These are phyloP conservation scores for Empidonax alnorum DNA, from an alignment of 2,113 vertebrate genomes.

Conservation along the genomic window DNA sequence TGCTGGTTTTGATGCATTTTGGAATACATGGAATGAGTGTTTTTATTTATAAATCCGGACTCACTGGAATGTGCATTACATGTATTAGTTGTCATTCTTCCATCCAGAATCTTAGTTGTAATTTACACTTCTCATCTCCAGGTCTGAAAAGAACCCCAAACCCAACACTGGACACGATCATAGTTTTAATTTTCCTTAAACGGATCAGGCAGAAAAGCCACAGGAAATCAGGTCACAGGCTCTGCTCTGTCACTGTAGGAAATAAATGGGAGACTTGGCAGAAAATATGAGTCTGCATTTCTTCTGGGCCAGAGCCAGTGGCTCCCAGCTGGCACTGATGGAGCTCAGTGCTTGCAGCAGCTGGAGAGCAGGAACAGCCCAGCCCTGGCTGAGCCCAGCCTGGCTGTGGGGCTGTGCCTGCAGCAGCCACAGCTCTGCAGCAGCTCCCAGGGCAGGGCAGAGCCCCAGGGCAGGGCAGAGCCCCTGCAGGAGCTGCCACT, in stretches of 20 bases:
- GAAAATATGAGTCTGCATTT: background rate
- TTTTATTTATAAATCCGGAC: background rate
- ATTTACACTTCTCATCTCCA: background rate
- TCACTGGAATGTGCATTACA: background rate
- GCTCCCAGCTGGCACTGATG: background rate
- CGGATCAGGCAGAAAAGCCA: background rate
- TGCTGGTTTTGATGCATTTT: background rate
- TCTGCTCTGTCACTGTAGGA: background rate
- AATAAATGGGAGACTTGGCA: constrained; percentile 9
- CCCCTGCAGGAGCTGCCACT: background rate
- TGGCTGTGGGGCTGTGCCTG: background rate
- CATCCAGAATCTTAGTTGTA: background rate
- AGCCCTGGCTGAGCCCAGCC: too few species aligned
- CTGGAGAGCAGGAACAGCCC: background rate
- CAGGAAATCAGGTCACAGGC: background rate
- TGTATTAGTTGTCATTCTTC: background rate
- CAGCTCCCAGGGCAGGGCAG: background rate
- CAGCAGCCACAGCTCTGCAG: background rate
- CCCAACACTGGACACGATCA: background rate
- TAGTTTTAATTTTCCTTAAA: background rate
- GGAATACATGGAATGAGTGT: background rate
- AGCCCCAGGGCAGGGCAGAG: background rate
- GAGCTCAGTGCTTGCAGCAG: background rate
- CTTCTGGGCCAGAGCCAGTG: background rate
- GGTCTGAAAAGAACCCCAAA: background rate